Percentiles rank a stretch among this genome's conserved stretches.
These are phyloP conservation scores for Ceratosolen solmsi DNA, from an alignment of 1,140 invertebrate genomes.

Conservation along the genomic window DNA sequence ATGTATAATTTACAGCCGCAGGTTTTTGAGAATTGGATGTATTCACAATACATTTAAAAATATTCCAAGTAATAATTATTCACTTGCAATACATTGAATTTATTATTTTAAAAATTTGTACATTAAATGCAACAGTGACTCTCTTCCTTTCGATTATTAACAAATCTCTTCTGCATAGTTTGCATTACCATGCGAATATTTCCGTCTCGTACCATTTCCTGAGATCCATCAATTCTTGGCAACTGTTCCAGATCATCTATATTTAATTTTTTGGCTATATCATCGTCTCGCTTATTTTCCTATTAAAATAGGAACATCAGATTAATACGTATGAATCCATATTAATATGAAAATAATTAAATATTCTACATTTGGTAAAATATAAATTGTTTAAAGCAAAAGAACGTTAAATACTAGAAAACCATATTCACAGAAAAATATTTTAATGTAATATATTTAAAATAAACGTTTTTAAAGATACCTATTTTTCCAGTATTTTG, in stretches of 20 bases:
- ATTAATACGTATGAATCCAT: too few species aligned
- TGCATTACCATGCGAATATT: background rate
- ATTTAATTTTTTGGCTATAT: background rate
- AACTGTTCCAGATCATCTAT: background rate
- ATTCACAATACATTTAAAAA: background rate
- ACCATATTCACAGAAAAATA: too few species aligned
- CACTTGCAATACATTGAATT: background rate
- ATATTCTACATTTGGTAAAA: too few species aligned
- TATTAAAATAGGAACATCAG: background rate
- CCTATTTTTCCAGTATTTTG: too few species aligned
- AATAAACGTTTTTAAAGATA: too few species aligned
- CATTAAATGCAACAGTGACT: constrained; percentile 13
- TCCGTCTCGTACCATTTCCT: background rate
- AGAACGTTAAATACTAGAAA: too few species aligned
- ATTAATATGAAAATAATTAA: too few species aligned
- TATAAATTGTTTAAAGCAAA: too few species aligned
- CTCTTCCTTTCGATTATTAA: background rate
- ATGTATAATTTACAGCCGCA: too few species aligned
- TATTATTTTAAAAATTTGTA: background rate
- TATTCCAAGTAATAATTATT: background rate
- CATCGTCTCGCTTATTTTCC: constrained; percentile 2
- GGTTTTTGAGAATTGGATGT: background rate
- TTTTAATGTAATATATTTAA: too few species aligned
- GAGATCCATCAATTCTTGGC: background rate
- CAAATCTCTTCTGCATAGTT: background rate